Evolutionary conservation across 2,797 vertebrate species (phyloP), one percentile per base, ranked within the genome.

Genomic region (Syngnathus acus): DNA sequence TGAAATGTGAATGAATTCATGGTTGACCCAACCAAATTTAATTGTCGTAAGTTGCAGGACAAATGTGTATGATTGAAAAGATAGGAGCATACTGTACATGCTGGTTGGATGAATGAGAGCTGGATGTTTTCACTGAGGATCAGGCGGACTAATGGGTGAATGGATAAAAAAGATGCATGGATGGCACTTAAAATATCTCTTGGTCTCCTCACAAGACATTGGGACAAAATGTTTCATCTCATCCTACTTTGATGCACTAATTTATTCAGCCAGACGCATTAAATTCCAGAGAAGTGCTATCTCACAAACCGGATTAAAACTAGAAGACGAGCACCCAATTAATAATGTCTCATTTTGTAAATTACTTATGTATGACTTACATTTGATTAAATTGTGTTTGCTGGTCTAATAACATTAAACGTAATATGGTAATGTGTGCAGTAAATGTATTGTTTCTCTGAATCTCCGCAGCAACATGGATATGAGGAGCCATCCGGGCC

Each of bases 181-280:
- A 45, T 26, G 42, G 14, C 40, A 62, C 40, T 45, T 26, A 43
- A 62, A 21, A 79, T 77, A 78, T 78, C 79, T 87, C 87, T 85
- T 73, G 79, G 78, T 70, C 79, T 83, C 72, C 65, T 87, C 68
- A 70, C 68, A 72, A 77, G 76, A 81, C 79, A 86, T 86, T 80
- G 81, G 84, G 78, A 83, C 83, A 87, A 82, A 87, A 87, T 82
- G 75, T 82, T 82, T 84, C 84, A 83, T 81, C 72, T 77, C 81
- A 68, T 87, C 84, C 79, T 82, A 83, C 86, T 82, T 80, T 85
- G 87, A 86, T 86, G 84, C 73, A 75, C 77, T 87, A 87, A 88
- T 87, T 85, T 85, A 87, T 87, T 86, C 87, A 81, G 75, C 76
- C 68, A 53, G 81, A 69, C 72, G 2, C 77, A 74, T 83, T 83